Base-by-base conservation (phyloP, 35 echinoderm and acorn worm species). In the Ophioderma brevispina region DNA sequence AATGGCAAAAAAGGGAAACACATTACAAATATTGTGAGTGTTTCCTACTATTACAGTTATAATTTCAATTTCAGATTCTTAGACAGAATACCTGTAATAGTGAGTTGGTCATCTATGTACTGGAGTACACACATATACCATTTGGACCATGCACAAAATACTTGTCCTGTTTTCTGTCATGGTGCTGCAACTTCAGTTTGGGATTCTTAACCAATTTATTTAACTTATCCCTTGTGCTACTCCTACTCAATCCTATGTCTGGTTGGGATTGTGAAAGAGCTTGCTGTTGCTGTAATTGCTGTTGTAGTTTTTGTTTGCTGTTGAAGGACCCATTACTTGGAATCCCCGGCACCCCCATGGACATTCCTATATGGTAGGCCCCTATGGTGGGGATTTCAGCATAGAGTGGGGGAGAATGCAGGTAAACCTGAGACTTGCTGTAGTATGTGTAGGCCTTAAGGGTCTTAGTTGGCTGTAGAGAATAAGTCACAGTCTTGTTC, bases 161-260 rank as follows among this genome's bases (percentile, higher is more conserved):
- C 23, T 42, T 40, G 19, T 25, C n/a, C 6, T 77, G 34, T 11
- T 78, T 40, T 10, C 31, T 55, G 18, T 81, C 43, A 28, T 86
- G 82, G 41, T 91, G 90, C 32, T 91, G 90, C 42, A 91, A 38
- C 75, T 91, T 91, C 32, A 91, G 41, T 56, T 86, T 91, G 42
- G 82, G 78, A 34, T 86, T 91, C 1, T 36, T 32, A 15, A 70
- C 75, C 30, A 31, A 33, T 28, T 59, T 59, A 30, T 85, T 35
- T 59, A 64, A 75, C 39, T 64, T 35, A 39, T 28, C 77, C 17
- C 75, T 13, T 39, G 85, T 75, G 75, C 84, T 91, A 28, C 76
- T 75, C 34, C 84, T 91, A 28, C 76, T 75, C 34, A 87, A 76
- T 0, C 36, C 75, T 2, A 70, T 76, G 37, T 87, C 85, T 70